Percentiles rank a stretch among this genome's conserved stretches.
Evolutionary conservation across 2,113 vertebrate genomes (phyloP).

Genomic region (Tonatia bakeri): DNA sequence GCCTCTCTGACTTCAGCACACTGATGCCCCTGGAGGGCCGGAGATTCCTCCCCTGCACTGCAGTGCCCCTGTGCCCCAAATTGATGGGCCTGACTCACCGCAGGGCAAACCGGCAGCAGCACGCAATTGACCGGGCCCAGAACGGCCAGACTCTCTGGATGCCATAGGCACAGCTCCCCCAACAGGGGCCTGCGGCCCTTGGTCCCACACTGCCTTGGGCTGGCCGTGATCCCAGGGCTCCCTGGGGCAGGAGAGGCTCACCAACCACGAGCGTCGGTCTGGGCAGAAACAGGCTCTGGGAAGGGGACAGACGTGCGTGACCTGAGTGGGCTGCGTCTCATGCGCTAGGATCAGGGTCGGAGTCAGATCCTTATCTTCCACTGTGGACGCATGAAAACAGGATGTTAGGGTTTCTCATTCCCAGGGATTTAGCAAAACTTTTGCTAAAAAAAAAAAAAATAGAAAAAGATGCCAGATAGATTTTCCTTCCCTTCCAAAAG

Average conservation of each 20-base stretch:
- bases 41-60: background rate
- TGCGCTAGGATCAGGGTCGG: background rate
- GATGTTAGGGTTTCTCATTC: conserved; percentile 32
- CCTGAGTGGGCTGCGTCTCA: background rate
- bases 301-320: background rate
- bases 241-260: background rate
- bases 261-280: rapidly evolving
- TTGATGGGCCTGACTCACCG: background rate
- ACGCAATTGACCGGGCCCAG: background rate
- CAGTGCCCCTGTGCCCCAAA: background rate
- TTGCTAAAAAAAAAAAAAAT: background rate
- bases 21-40: background rate
- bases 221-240: background rate
- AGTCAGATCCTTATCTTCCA: background rate
- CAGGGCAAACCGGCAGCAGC: background rate
- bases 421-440: conserved; percentile 22
- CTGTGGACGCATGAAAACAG: conserved; percentile 43
- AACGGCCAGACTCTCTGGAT: background rate
- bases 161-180: rapidly evolving
- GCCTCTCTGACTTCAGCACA: background rate
- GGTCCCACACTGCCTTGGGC: background rate
- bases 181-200: background rate
- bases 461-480: conserved; percentile 11
- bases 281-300: background rate
- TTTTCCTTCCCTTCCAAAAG: background rate